Base-by-base conservation (phyloP, 2,797 vertebrate genomes). In the Ataeniobius toweri region DNA sequence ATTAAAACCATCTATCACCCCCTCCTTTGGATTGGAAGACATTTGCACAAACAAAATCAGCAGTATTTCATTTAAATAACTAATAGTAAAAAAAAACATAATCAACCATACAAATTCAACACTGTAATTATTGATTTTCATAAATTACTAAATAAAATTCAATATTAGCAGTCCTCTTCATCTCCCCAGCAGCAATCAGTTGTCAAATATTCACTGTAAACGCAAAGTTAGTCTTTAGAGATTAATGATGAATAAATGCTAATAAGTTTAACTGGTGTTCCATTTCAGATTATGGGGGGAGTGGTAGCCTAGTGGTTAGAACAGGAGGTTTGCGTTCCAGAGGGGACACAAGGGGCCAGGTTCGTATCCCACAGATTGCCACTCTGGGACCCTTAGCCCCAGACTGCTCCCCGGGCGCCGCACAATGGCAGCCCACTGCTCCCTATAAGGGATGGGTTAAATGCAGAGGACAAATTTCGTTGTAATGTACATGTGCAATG, bases 191-290 rank as follows among this genome's bases (percentile, higher is more conserved):
- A 68, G 77, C 44, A n/a, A 13, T 46, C 59, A n/a, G 48, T 1
- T 79, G 55, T 88, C 81, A 89, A 92, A 94, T 90, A 93, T 85
- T 80, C 36, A 10, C 36, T 67, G 63, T 24, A 39, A 67, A 67
- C 10, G 9, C 63, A 67, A 67, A 13, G 36, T 67, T 67, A 24
- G 39, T 24, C 9, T 41, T 67, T 67, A 67, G 41, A 22, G 36
- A 67, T 24, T 39, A 41, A 24, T 44, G 39, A 68, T 24, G 65
- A 55, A 24, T 55, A 9, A 68, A 44, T 68, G 65, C 39, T 68
- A 68, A 41, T 68, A 44, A 68, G 22, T 68, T 10, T 13, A 44
- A 2, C 50, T 53, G 51, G 3, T 6, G 18, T 53, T 53, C 51
- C 24, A 12, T 68, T 22, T 68, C 65, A 68, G 39, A 10, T 68